Evolutionary conservation across 2,888 invertebrate genomes (phyloP).

Genomic region (Hyposoter didymator): DNA sequence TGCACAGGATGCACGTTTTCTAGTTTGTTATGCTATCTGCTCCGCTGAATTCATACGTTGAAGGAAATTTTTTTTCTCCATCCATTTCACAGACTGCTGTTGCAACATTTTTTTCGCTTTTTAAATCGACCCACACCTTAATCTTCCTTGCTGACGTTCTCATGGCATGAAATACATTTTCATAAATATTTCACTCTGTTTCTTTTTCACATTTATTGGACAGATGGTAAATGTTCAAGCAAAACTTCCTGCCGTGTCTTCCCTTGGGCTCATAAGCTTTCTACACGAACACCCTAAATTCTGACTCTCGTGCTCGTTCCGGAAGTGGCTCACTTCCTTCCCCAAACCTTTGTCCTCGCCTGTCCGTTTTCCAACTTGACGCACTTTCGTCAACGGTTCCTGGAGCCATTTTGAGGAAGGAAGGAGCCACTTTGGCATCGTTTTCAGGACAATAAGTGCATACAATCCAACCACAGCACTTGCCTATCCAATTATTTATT

Average conservation of each 20-base stretch:
- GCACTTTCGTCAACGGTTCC: slow-evolving; percentile 35
- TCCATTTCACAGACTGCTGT: neutral
- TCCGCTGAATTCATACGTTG: slow-evolving; percentile 36
- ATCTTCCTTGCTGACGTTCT: slow-evolving; percentile 40
- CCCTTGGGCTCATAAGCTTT: slow-evolving; percentile 54
- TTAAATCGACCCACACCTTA: slow-evolving; percentile 9
- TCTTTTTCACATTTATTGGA: slow-evolving; percentile 4
- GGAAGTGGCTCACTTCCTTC: slow-evolving; percentile 60
- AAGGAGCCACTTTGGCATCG: slow-evolving; percentile 12
- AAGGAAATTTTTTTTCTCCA: slow-evolving; percentile 3
- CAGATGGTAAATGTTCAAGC: slow-evolving; percentile 51
- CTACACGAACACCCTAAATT: slow-evolving; percentile 50
- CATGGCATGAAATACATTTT: slow-evolving; percentile 52
- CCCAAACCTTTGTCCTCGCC: slow-evolving; percentile 18
- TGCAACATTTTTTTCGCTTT: slow-evolving; percentile 15
- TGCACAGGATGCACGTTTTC: slow-evolving; percentile 16
- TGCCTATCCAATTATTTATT: neutral
- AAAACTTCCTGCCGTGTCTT: slow-evolving; percentile 46
- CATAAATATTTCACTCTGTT: slow-evolving; percentile 14
- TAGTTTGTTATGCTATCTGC: slow-evolving; percentile 29
- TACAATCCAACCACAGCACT: neutral
- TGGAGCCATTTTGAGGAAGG: neutral
- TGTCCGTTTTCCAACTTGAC: slow-evolving; percentile 26
- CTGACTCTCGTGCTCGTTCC: slow-evolving; percentile 42
- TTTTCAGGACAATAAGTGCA: neutral